These are phyloP conservation scores for Epizoanthus fatuus DNA, from an alignment of 92 coral and sea anemone genomes.

Conservation along the genomic window DNA sequence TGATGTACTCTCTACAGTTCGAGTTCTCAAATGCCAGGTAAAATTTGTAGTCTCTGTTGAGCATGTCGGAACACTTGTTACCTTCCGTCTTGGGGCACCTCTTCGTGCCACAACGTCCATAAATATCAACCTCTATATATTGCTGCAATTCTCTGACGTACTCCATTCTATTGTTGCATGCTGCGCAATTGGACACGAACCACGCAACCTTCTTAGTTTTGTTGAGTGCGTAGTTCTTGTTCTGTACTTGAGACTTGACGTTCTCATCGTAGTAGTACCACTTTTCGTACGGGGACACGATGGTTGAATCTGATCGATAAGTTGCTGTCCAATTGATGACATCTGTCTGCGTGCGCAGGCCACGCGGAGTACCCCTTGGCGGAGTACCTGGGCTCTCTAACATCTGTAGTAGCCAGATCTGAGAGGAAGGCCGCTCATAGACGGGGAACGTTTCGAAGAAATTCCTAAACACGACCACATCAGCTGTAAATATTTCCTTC, in stretches of 20 bases:
- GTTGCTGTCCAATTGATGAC: slow-evolving; percentile 17
- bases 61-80: slow-evolving; percentile 8
- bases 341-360: neutral
- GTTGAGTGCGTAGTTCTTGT: slow-evolving; percentile 18
- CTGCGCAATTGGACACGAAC: slow-evolving; percentile 3
- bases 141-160: slow-evolving; percentile 14
- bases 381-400: neutral
- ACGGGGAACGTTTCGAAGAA: too few relatives aligned
- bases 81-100: neutral
- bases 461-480: slow-evolving; percentile 9
- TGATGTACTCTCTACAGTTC: slow-evolving; percentile 43
- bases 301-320: slow-evolving; percentile 18
- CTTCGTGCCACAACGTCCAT: slow-evolving; percentile 13
- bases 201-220: slow-evolving; percentile 32
- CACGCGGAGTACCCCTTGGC: too few relatives aligned
- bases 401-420: slow-evolving; percentile 23
- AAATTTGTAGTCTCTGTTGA: slow-evolving; percentile 33
- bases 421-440: slow-evolving; percentile 2
- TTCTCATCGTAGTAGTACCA: slow-evolving; percentile 19
- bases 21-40: slow-evolving; percentile 46
- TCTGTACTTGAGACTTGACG: neutral
- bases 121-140: slow-evolving; percentile 24
- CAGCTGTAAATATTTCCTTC: neutral
- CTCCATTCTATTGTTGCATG: neutral
- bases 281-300: slow-evolving; percentile 23